A percentile compares a stretch with the other conserved stretches of the same genome.
phyloP scores from a whole-genome alignment of 1,140 invertebrate species.

The Bombus confusus region DNA sequence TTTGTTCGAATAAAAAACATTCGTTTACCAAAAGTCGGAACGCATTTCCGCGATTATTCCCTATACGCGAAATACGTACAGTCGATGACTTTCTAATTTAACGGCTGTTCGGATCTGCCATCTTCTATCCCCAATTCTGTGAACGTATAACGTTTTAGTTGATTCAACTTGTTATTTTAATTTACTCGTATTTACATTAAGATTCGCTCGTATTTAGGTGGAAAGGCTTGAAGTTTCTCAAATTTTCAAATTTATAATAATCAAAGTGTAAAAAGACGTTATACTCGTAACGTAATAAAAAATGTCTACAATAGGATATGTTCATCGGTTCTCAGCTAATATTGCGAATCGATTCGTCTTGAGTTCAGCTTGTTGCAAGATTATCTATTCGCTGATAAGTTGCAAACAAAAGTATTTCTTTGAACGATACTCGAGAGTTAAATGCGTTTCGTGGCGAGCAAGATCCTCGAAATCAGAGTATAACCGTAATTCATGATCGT shows the following conservation, averaged over 20 bases:
- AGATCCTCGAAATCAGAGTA: not conserved
- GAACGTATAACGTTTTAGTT: too few relatives aligned
- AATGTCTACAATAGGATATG: too few relatives aligned
- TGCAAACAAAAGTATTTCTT: too few relatives aligned
- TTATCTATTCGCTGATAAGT: not conserved
- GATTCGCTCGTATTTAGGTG: too few relatives aligned
- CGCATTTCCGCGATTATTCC: not conserved
- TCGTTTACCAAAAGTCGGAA: not conserved
- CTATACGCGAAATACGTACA: too few relatives aligned
- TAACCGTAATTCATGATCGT: not conserved
- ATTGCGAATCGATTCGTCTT: too few relatives aligned
- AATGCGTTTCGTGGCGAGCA: not conserved
- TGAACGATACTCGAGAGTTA: not conserved
- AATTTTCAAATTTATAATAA: too few relatives aligned
- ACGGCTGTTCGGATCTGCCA: not conserved
- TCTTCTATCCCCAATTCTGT: not conserved
- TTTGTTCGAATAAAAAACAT: slow-evolving; percentile 4
- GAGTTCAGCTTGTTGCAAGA: not conserved
- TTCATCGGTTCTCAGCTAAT: too few relatives aligned
- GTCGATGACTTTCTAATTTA: not conserved
- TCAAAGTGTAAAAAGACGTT: too few relatives aligned
- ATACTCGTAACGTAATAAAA: too few relatives aligned
- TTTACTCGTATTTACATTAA: too few relatives aligned
- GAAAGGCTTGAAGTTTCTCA: fast-evolving
- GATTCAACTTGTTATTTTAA: too few relatives aligned